Percentiles rank a stretch among this genome's conserved stretches.
These are phyloP conservation scores for Drosophila auraria DNA, from an alignment of 1,140 invertebrate species.

Conservation along the genomic window DNA sequence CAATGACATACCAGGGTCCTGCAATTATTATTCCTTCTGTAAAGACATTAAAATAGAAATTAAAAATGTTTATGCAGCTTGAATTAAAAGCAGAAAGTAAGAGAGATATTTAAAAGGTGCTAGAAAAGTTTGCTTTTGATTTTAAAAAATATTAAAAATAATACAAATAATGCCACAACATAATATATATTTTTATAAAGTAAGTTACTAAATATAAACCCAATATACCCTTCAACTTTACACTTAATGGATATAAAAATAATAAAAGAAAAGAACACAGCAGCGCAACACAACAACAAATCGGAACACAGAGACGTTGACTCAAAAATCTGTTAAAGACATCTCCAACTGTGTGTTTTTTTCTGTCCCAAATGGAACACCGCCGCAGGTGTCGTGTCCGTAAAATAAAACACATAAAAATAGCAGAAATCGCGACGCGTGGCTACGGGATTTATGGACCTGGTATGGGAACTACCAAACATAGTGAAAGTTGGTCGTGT, in stretches of 20 bases:
- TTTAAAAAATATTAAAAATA: no score
- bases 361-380: constrained; percentile 50
- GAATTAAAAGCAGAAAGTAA: no score
- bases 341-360: constrained; percentile 60
- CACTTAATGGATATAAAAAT: constrained; percentile 8
- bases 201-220: not conserved
- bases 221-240: not conserved
- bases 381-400: constrained; percentile 48
- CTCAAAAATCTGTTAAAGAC: constrained; percentile 69
- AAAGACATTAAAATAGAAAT: no score
- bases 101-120: no score
- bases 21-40: no score
- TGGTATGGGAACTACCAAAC: constrained; percentile 1
- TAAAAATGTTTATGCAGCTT: no score
- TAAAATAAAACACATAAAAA: constrained; percentile 2
- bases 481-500: constrained; percentile 31
- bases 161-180: no score
- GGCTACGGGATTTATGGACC: constrained; percentile 15
- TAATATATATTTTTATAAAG: not conserved
- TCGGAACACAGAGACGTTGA: constrained; percentile 37
- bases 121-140: no score
- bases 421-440: constrained; percentile 12
- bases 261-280: constrained; percentile 28
- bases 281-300: constrained; percentile 26
- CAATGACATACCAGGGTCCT: not conserved